These are phyloP conservation scores for Phalacrocorax brasilianus DNA, from an alignment of 2,113 vertebrate genomes.

Conservation along the genomic window DNA sequence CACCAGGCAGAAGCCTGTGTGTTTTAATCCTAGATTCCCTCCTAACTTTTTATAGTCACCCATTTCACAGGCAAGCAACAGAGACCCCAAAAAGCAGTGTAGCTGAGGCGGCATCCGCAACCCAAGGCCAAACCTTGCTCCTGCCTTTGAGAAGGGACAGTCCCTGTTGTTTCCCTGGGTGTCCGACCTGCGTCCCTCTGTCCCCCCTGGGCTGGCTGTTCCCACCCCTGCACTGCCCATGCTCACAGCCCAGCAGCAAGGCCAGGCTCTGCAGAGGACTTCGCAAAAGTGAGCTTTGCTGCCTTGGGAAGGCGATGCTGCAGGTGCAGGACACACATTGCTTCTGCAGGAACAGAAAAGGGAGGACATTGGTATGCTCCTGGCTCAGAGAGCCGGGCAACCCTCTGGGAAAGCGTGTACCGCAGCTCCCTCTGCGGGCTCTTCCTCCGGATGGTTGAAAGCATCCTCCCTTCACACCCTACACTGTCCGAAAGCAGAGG, in stretches of 20 bases:
- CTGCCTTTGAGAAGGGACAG: background rate
- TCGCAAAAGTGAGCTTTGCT: background rate
- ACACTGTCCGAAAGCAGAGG: accelerated
- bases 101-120: accelerated
- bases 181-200: background rate
- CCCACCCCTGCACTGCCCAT: accelerated
- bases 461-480: background rate
- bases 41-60: background rate
- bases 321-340: accelerated
- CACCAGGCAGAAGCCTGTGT: background rate
- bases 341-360: background rate
- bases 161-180: too few species aligned
- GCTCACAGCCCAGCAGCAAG: background rate
- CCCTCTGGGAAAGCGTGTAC: background rate
- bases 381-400: background rate
- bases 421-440: background rate
- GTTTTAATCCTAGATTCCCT: background rate
- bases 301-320: background rate
- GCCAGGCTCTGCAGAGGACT: background rate
- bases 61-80: background rate
- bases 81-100: background rate
- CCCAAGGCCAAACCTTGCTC: background rate
- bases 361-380: background rate
- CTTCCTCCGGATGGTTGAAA: background rate
- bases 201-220: background rate